Evolutionary conservation across 2,113 vertebrate species (phyloP).

Genomic region (Zingel zingel): DNA sequence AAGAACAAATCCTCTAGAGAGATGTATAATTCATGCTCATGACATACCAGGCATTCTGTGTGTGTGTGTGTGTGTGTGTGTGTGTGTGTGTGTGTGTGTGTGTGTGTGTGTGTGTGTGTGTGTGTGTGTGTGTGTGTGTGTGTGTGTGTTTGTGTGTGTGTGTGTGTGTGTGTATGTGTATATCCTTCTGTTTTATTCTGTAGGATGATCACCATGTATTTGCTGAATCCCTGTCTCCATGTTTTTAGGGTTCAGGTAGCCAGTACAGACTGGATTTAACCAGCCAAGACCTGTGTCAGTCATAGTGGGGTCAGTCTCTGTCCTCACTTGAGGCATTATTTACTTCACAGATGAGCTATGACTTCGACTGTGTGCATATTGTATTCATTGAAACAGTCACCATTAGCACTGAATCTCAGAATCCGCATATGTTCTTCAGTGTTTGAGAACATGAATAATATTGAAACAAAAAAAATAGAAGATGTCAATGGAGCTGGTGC

Average conservation of each 20-base stretch:
- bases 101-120: conserved; percentile 25
- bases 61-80: conserved; percentile 33
- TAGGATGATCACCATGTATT: conserved; percentile 71
- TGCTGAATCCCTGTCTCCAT: conserved; percentile 67
- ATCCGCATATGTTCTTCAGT: not conserved
- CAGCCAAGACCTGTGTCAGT: conserved; percentile 57
- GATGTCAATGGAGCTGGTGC: not conserved
- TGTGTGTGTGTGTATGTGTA: conserved; percentile 23
- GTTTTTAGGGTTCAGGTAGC: conserved; percentile 59
- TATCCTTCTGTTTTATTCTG: conserved; percentile 50
- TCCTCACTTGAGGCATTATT: conserved; percentile 31
- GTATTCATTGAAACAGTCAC: conserved; percentile 7
- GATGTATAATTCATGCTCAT: conserved; percentile 83
- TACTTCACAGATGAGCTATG: conserved; percentile 56
- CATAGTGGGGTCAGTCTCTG: conserved; percentile 22
- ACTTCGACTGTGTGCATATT: conserved; percentile 3
- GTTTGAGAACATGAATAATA: not conserved
- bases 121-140: conserved; percentile 33
- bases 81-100: conserved; percentile 30
- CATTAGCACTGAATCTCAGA: not conserved
- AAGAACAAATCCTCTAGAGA: conserved; percentile 71
- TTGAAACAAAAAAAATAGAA: not conserved
- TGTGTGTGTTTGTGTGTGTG: conserved; percentile 31
- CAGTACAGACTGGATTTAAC: conserved; percentile 67
- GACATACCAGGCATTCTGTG: conserved; percentile 44